Percentiles rank a stretch among this genome's conserved stretches.
These are phyloP conservation scores for Drosophila repleta DNA, from an alignment of 1,140 invertebrate genomes.

Conservation along the genomic window DNA sequence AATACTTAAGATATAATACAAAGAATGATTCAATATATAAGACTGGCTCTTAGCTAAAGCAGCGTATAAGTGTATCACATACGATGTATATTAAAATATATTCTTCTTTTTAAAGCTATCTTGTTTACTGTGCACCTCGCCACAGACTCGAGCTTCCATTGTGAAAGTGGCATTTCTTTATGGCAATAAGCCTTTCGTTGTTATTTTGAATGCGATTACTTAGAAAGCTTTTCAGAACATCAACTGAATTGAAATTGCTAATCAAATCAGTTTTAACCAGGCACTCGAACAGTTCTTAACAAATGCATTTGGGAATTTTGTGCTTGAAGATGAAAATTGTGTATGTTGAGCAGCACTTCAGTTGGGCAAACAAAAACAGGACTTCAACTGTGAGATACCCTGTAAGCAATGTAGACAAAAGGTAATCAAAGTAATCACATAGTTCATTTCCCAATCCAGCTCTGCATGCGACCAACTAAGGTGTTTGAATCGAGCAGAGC, in stretches of 20 bases:
- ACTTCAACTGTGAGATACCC: not conserved
- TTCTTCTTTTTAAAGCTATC: not conserved
- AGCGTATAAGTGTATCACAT: no score
- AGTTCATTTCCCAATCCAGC: not conserved
- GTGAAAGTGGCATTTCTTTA: no score
- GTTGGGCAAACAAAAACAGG: not conserved
- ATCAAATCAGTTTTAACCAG: slow-evolving; percentile 7
- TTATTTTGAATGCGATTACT: slow-evolving; percentile 3
- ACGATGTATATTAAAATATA: no score
- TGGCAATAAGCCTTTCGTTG: not conserved
- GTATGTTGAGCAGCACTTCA: slow-evolving; percentile 2
- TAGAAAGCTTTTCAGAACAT: not conserved
- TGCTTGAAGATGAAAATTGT: slow-evolving; percentile 10
- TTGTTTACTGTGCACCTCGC: not conserved
- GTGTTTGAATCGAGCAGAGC: slow-evolving; percentile 8
- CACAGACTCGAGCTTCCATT: not conserved
- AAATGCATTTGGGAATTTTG: slow-evolving; percentile 13
- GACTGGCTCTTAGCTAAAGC: not conserved
- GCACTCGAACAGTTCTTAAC: slow-evolving; percentile 8
- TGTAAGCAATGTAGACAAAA: not conserved
- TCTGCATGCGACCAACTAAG: not conserved
- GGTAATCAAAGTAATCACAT: not conserved
- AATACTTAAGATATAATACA: not conserved
- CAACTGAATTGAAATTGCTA: slow-evolving; percentile 9
- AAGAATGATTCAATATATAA: not conserved